Percentiles rank a stretch among this genome's conserved stretches.
These are phyloP conservation scores for Pogoniulus pusillus DNA, from an alignment of 2,797 vertebrate genomes.

Conservation along the genomic window DNA sequence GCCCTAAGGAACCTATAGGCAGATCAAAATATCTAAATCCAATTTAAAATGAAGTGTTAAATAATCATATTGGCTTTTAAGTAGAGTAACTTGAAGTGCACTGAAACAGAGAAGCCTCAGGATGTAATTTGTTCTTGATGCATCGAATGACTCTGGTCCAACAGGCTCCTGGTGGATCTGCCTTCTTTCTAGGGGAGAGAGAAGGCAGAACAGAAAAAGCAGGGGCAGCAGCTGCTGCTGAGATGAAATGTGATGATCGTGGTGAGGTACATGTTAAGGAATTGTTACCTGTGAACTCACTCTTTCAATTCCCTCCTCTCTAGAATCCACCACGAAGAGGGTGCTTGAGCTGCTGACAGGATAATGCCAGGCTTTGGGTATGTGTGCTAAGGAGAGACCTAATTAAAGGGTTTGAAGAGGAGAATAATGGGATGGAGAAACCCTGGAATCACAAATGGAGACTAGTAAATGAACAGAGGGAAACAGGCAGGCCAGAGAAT, in stretches of 20 bases:
- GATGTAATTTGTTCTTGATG: background rate
- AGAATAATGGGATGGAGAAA: background rate
- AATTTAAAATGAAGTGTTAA: conserved; percentile 44
- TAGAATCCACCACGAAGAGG: background rate
- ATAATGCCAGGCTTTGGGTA: background rate
- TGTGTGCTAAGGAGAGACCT: background rate
- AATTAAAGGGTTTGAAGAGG: background rate
- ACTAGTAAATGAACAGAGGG: no score
- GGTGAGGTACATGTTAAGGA: background rate
- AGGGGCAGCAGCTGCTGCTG: background rate
- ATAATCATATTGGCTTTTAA: conserved; percentile 10
- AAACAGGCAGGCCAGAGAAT: no score
- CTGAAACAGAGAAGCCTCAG: background rate
- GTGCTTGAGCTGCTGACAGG: background rate
- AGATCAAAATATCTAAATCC: conserved; percentile 45
- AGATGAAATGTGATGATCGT: background rate
- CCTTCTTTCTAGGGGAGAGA: background rate
- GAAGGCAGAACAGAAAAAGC: background rate
- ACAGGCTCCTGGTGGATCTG: background rate
- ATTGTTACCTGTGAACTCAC: background rate
- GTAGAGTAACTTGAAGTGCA: background rate
- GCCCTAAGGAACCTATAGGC: background rate
- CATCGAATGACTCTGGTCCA: background rate
- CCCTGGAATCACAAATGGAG: no score
- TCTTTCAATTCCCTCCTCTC: background rate